Percentiles rank a stretch among this genome's conserved stretches.
phyloP scores from a whole-genome alignment of 1,140 invertebrate genomes.

The Aphis craccivora region DNA sequence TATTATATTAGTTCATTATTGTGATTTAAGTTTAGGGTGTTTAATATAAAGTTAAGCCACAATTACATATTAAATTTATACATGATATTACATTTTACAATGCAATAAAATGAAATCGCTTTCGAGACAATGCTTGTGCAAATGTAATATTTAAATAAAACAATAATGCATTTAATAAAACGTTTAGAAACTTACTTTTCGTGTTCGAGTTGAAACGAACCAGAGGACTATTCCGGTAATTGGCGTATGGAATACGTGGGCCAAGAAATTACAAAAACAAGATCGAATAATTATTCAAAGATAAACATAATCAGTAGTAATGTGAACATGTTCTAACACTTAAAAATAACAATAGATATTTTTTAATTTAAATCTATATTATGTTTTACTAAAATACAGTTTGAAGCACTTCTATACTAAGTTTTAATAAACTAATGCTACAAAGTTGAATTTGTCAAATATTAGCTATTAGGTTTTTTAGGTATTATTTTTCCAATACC shows the following conservation, averaged over 20 bases:
- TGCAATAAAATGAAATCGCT: neutral
- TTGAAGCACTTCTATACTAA: neutral
- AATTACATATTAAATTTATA: slow-evolving; percentile 10
- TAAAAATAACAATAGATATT: neutral
- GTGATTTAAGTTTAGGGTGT: neutral
- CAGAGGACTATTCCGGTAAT: neutral
- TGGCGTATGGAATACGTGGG: neutral
- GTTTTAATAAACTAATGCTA: neutral
- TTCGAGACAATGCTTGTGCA: neutral
- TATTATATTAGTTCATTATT: slow-evolving; percentile 4
- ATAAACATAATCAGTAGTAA: neutral
- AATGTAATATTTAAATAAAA: neutral
- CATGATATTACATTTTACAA: neutral
- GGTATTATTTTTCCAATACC: neutral
- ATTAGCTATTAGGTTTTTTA: no score
- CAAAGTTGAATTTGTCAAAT: neutral
- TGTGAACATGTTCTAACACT: neutral
- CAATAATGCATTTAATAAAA: neutral
- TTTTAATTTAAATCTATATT: neutral
- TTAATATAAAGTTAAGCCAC: neutral
- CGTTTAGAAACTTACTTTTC: neutral
- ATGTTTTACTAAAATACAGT: neutral
- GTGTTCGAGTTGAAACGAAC: neutral
- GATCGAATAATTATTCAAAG: neutral
- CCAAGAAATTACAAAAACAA: slow-evolving; percentile 17